Evolutionary conservation across 2,113 vertebrate genomes (phyloP), one percentile per base, ranked within the genome.

Genomic region (Rafetus swinhoei): DNA sequence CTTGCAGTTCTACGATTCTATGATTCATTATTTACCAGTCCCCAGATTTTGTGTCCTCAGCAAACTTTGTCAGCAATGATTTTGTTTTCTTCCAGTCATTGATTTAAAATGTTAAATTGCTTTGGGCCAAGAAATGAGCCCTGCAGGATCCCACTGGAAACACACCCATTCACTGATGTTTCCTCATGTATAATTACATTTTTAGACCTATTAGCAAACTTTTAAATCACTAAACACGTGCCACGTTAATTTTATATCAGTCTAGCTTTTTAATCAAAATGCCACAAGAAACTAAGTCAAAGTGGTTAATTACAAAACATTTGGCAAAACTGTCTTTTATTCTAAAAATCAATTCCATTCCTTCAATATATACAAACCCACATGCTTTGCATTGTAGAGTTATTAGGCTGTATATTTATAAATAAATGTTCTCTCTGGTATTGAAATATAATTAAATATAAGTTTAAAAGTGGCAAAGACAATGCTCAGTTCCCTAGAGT

Each of bases 401-500:
- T 90, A 72, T 80, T 85, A 60, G 25, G 1, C 14, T 9, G 11
- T 56, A 25, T 25, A 93, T 76, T 87, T 90, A 90, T 82, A 74
- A 12, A 80, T 4, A 5, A 25, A 80, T 4, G n/a, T 53, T 84
- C 7, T 89, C 29, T 55, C 9, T 55, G 22, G 39, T 45, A 90
- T 62, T 32, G 50, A 93, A 39, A 83, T 87, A 60, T 16, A 90
- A 18, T 50, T 87, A 21, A 85, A 82, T 6, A 81, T 32, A 27
- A 72, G 18, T 90, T 86, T 81, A 80, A 35, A 94, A 95, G 92
- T 92, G 15, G 32, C 39, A 59, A 39, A 87, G 54, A 93, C 60
- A 89, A 83, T 79, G 29, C 29, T 82, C 24, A 90, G 9, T 84
- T 95, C 93, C 83, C 27, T 52, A 90, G 80, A 76, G 45, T 39